A percentile compares a stretch with the other conserved stretches of the same genome.
Conservation (phyloP, 2,888 invertebrate genomes). For the Drosophila histrio region DNA sequence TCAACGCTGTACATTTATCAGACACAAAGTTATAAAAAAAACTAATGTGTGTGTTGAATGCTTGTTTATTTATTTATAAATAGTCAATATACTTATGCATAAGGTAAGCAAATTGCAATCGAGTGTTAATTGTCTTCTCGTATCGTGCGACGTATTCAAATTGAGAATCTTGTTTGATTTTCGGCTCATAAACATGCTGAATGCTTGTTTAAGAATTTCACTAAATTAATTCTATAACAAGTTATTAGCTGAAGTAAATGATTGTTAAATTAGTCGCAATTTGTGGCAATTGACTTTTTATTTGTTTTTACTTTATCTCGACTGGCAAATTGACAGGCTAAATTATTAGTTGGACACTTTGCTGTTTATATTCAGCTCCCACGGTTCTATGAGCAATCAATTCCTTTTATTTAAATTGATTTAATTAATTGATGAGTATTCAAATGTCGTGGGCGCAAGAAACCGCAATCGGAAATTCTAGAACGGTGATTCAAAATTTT, state of each 20-base stretch:
- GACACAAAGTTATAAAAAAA: not conserved
- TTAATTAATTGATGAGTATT: constrained; percentile 62
- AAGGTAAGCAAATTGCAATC: constrained; percentile 18
- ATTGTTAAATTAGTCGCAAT: constrained; percentile 38
- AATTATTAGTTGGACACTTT: constrained; percentile 50
- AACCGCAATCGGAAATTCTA: constrained; percentile 56
- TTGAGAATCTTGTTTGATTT: constrained; percentile 16
- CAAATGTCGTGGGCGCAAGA: constrained; percentile 50
- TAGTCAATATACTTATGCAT: constrained; percentile 2
- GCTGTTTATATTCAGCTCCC: constrained; percentile 54
- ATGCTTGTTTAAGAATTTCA: not conserved
- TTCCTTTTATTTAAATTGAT: constrained; percentile 60
- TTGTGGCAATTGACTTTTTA: constrained; percentile 44
- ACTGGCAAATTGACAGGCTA: constrained; percentile 45
- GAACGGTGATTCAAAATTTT: constrained; percentile 49
- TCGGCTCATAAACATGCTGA: constrained; percentile 24
- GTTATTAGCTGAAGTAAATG: constrained; percentile 43
- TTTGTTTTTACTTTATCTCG: constrained; percentile 44
- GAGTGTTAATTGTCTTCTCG: constrained; percentile 48
- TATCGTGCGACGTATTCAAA: constrained; percentile 25
- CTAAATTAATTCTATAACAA: constrained; percentile 36
- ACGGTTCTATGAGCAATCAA: constrained; percentile 60
- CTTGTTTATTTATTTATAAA: constrained; percentile 7
- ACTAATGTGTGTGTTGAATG: not conserved
- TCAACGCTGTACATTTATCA: not conserved